Base-by-base conservation (phyloP, 2,113 vertebrate species). In the Podarcis raffonei region DNA sequence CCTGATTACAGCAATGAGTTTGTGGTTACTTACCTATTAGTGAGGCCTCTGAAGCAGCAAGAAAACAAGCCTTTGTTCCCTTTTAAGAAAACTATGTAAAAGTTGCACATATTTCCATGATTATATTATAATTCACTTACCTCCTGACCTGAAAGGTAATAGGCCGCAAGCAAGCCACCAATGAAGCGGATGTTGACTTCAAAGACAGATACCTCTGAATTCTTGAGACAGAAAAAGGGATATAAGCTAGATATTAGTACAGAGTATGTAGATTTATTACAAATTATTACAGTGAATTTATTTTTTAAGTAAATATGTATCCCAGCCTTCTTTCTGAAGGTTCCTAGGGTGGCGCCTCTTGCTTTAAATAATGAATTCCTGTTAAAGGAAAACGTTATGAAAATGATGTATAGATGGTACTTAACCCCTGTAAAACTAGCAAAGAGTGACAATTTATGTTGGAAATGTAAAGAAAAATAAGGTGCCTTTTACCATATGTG, bases 111-210 rank as follows among this genome's bases (percentile, higher is more conserved):
- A 35, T 77, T 81, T 42, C 57, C 79, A 87, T 0, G 74, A 74
- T 81, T 20, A 72, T 42, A 62, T 32, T 39, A 83, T 76, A 42
- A 75, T 75, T 80, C 30, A 92, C 96, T 97, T 92, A 98, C 98
- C 97, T 98, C 98, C 89, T 98, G 98, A 95, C 98, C 98, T 23
- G 98, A 99, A 84, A 99, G 97, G 94, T 99, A 99, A 93, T 98
- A 98, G 0, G 98, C 98, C 27, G 98, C 97, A 91, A 99, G 96
- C 8, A 99, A 95, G 75, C 98, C 98, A 89, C 98, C 98, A 9
- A 98, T 98, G 95, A 99, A 99, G 12, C 98, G 97, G 86, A 99
- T 99, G 94, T 99, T 99, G 94, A 99, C 98, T 95, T 99, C 98
- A 95, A 99, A 99, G 90, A 99, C 98, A 3, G 98, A 99, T 39